Percentiles rank a stretch among this genome's conserved stretches.
Evolutionary conservation across 2,797 vertebrate genomes (phyloP).

Genomic region (Steatocranus sp.): DNA sequence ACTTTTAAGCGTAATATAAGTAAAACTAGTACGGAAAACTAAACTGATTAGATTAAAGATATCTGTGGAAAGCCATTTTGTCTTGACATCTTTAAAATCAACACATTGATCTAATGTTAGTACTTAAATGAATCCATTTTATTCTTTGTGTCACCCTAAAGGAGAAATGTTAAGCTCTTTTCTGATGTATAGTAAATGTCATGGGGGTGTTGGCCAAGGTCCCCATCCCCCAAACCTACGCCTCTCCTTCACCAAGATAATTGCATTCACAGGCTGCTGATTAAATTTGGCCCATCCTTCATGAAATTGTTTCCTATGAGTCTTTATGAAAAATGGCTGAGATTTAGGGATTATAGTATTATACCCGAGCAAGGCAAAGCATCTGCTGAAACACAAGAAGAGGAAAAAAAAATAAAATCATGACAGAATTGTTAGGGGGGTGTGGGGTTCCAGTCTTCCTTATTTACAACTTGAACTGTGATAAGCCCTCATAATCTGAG

Average conservation of each 20-base stretch:
- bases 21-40: neutral
- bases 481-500: constrained; percentile 64
- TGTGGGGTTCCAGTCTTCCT: constrained; percentile 20
- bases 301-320: constrained; percentile 88
- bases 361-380: constrained; percentile 74
- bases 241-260: constrained; percentile 70
- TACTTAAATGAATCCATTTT: neutral
- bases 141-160: neutral
- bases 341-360: constrained; percentile 93
- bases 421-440: constrained; percentile 33
- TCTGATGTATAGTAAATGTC: constrained; percentile 16
- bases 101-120: neutral
- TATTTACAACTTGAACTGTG: constrained; percentile 52
- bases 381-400: constrained; percentile 76
- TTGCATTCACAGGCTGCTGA: constrained; percentile 89
- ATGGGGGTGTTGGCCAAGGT: constrained; percentile 29
- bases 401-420: constrained; percentile 44
- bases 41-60: neutral
- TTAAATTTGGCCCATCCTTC: constrained; percentile 89
- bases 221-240: constrained; percentile 37
- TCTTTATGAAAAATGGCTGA: constrained; percentile 83
- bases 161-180: constrained; percentile 10
- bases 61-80: neutral
- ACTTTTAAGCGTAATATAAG: neutral
- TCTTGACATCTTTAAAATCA: neutral